Evolutionary conservation across 1,140 invertebrate genomes (phyloP).

Genomic region (Brachionus sp.): DNA sequence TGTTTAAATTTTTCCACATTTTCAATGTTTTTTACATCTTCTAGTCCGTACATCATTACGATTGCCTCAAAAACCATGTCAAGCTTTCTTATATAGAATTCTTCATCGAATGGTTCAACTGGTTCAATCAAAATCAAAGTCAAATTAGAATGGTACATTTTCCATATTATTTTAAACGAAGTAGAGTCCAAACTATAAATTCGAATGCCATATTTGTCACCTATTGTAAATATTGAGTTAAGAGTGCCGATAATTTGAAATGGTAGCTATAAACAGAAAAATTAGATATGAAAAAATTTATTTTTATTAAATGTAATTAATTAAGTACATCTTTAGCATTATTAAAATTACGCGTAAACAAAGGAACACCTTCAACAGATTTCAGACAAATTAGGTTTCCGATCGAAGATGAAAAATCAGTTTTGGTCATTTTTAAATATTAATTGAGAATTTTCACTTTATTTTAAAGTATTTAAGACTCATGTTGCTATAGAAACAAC

Average conservation of each 20-base stretch:
- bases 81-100: conserved; percentile 63
- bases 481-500: not conserved
- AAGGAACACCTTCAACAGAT: not conserved
- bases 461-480: not conserved
- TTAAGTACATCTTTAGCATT: not conserved
- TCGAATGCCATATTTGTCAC: conserved; percentile 68
- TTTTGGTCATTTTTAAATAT: not conserved
- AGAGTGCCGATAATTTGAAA: conserved; percentile 75
- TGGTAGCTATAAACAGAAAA: conserved; percentile 65
- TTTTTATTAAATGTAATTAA: not conserved
- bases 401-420: not conserved
- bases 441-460: not conserved
- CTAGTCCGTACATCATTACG: conserved; percentile 72
- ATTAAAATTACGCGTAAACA: conserved; percentile 11
- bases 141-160: conserved; percentile 66
- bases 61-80: conserved; percentile 70
- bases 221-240: conserved; percentile 79
- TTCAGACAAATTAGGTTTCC: not conserved
- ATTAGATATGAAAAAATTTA: not conserved
- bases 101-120: conserved; percentile 54
- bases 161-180: conserved; percentile 71
- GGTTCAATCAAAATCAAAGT: conserved; percentile 58
- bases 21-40: conserved; percentile 70
- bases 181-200: conserved; percentile 67
- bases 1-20: conserved; percentile 73